Evolutionary conservation across 2,888 invertebrate genomes (phyloP).

Genomic region (Halictus ligatus): DNA sequence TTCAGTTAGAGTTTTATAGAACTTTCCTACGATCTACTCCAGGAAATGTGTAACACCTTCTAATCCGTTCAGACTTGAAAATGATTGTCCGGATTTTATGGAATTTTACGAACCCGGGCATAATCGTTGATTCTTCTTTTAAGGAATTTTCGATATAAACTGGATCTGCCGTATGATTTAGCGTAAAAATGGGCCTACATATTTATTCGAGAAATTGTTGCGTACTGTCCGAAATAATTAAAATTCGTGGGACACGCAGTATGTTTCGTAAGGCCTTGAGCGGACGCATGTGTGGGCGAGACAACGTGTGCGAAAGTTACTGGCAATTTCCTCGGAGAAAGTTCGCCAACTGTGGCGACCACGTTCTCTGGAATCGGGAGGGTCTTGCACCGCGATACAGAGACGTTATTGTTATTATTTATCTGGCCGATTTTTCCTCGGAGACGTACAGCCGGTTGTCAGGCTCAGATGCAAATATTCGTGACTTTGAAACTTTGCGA

Average conservation of each 20-base stretch:
- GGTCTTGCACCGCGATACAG: background rate
- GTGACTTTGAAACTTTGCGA: slow-evolving; percentile 66
- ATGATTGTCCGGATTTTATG: background rate
- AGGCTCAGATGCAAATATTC: slow-evolving; percentile 62
- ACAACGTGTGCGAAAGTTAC: slow-evolving; percentile 23
- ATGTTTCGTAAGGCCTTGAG: background rate
- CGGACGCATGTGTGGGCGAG: background rate
- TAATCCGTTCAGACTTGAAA: background rate
- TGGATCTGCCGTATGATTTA: too few species aligned
- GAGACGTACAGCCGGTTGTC: slow-evolving; percentile 59
- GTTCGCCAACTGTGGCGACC: slow-evolving; percentile 45
- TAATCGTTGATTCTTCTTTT: too few species aligned
- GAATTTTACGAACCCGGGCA: background rate
- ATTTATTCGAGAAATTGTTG: too few species aligned
- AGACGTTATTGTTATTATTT: slow-evolving; percentile 63
- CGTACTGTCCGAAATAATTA: background rate
- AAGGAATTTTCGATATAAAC: too few species aligned
- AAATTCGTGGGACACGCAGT: background rate
- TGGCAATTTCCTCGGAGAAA: slow-evolving; percentile 46
- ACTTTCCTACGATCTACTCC: background rate
- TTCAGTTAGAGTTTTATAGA: background rate
- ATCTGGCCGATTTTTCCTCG: slow-evolving; percentile 62
- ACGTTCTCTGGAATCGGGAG: background rate
- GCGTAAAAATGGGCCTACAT: too few species aligned
- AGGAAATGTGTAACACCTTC: background rate